Evolutionary conservation across 2,888 invertebrate species (phyloP).

Genomic region (Eurois occulta): DNA sequence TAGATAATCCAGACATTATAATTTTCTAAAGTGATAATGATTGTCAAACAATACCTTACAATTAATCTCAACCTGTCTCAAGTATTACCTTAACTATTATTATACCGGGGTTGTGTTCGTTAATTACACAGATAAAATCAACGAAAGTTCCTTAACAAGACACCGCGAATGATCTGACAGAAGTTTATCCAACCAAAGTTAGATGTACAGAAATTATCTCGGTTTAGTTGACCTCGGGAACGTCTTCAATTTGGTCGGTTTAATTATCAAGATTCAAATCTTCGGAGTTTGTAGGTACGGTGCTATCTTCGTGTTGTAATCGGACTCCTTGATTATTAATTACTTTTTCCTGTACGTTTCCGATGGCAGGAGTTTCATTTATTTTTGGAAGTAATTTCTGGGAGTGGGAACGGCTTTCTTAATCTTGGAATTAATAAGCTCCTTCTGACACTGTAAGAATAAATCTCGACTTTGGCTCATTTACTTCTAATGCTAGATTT

Average conservation of each 20-base stretch:
- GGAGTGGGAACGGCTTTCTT: slow-evolving; percentile 1
- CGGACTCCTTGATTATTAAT: slow-evolving; percentile 59
- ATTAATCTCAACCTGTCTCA: slow-evolving; percentile 29
- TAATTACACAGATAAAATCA: slow-evolving; percentile 74
- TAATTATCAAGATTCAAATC: slow-evolving; percentile 70
- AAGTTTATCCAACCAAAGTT: slow-evolving; percentile 73
- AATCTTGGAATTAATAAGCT: slow-evolving; percentile 15
- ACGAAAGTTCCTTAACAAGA: slow-evolving; percentile 72
- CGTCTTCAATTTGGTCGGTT: slow-evolving; percentile 67
- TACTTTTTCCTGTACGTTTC: slow-evolving; percentile 56
- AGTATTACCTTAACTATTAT: slow-evolving; percentile 45
- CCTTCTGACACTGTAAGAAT: not conserved
- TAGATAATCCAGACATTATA: not conserved
- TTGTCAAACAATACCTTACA: slow-evolving; percentile 32
- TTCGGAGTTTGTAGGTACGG: slow-evolving; percentile 40
- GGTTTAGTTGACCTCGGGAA: slow-evolving; percentile 67
- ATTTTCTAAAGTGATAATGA: slow-evolving; percentile 2
- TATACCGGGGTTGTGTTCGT: slow-evolving; percentile 56
- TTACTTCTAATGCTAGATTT: not conserved
- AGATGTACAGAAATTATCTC: slow-evolving; percentile 71
- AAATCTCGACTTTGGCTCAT: not conserved
- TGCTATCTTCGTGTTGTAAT: slow-evolving; percentile 51
- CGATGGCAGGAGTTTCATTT: slow-evolving; percentile 41
- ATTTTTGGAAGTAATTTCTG: slow-evolving; percentile 44
- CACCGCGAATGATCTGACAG: slow-evolving; percentile 67